phyloP scores from a whole-genome alignment of 2,888 invertebrate species.

The Melanostoma mellinum region DNA sequence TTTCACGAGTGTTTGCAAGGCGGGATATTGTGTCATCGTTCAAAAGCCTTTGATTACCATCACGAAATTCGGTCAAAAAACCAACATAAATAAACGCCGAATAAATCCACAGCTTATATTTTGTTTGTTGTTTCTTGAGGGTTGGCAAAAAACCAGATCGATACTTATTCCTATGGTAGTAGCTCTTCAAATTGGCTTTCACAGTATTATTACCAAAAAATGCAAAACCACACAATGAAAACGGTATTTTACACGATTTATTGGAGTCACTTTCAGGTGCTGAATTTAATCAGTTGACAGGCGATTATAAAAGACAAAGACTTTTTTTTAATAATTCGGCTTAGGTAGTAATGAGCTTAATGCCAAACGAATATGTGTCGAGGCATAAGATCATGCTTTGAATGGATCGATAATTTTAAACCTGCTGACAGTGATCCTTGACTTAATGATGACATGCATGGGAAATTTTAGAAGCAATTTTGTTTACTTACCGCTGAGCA shows the following conservation, averaged over 20 bases:
- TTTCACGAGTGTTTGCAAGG: neutral
- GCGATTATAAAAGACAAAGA: constrained; percentile 32
- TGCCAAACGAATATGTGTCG: constrained; percentile 34
- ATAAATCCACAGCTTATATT: constrained; percentile 18
- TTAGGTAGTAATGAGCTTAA: constrained; percentile 55
- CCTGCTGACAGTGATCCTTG: constrained; percentile 53
- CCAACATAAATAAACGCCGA: constrained; percentile 5
- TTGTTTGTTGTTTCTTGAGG: neutral
- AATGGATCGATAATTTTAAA: constrained; percentile 16
- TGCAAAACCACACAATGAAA: constrained; percentile 19
- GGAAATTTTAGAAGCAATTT: constrained; percentile 14
- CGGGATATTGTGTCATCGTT: constrained; percentile 43
- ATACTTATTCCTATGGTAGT: constrained; percentile 51
- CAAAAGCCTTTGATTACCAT: constrained; percentile 47
- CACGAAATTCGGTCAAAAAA: constrained; percentile 40
- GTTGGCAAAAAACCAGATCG: constrained; percentile 26
- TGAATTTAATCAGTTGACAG: constrained; percentile 15
- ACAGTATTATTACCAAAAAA: neutral
- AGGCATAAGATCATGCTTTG: constrained; percentile 18
- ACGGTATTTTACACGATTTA: constrained; percentile 39
- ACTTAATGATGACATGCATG: constrained; percentile 29
- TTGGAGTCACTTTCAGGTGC: constrained; percentile 14
- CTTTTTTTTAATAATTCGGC: constrained; percentile 18
- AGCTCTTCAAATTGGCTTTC: constrained; percentile 36
- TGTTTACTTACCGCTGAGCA: constrained; percentile 65